phyloP scores from a whole-genome alignment of 2,113 vertebrate genomes.

The Chrysochloris asiatica region DNA sequence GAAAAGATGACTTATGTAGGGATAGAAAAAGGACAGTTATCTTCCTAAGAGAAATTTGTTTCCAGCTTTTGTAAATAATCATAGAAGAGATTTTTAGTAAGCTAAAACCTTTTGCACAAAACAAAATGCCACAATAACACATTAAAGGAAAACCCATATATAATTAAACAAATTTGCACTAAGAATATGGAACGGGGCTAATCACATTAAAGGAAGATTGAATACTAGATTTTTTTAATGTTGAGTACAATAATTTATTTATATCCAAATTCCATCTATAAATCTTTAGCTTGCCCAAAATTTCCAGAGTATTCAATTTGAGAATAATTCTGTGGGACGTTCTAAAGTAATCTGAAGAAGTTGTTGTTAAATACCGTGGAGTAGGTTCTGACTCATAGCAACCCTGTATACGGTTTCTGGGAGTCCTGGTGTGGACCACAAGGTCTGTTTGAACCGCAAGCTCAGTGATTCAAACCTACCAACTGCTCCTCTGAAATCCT shows the following conservation, averaged over 20 bases:
- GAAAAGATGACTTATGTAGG: background rate
- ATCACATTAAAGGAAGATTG: background rate
- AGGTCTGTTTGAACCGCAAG: too few relatives aligned
- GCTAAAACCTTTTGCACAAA: too few relatives aligned
- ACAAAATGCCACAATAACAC: background rate
- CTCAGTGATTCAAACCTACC: too few relatives aligned
- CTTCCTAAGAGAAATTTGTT: constrained; percentile 22
- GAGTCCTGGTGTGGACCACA: too few relatives aligned
- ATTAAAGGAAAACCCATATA: background rate
- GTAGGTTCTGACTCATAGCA: too few relatives aligned
- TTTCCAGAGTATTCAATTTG: background rate
- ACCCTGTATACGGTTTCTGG: too few relatives aligned
- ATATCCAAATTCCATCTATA: background rate
- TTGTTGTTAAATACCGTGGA: too few relatives aligned
- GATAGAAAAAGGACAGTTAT: background rate
- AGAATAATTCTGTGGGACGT: background rate
- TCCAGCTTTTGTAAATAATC: background rate
- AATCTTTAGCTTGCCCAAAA: constrained; percentile 3
- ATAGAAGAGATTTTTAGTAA: background rate
- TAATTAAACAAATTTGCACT: background rate
- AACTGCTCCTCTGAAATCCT: too few relatives aligned
- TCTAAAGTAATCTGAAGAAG: background rate
- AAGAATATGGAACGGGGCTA: background rate
- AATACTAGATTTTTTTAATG: background rate
- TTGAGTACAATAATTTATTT: background rate